Evolutionary conservation across 2,888 invertebrate species (phyloP), one percentile per base, ranked within the genome.

Genomic region (Drosophila testacea): DNA sequence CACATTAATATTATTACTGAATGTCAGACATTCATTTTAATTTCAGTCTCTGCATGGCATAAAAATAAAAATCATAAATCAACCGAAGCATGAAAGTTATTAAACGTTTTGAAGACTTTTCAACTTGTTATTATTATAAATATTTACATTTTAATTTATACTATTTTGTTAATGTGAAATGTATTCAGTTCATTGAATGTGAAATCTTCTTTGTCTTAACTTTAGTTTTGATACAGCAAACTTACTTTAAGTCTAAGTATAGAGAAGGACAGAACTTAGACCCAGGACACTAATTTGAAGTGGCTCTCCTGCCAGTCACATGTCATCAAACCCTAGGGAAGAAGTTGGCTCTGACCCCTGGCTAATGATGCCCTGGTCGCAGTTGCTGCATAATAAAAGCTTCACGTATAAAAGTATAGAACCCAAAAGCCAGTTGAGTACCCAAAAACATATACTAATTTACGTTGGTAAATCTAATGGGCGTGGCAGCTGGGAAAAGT

Each of bases 51-150:
- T 22, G 22, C 22, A 22, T 3, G 22, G 22, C 22, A 22, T 3
- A 22, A 67, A 63, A 68, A 69, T 73, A 50, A 63, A 41, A 55
- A 72, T 46, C 83, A 83, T 79, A 84, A 84, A 82, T 87, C 79
- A 79, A 82, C 84, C 81, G 81, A 69, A 55, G 38, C 63, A 62
- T 38, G 30, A 47, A 59, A 66, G 62, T 65, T 60, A 66, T 56
- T 61, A 71, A 22, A 22, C 22, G 22, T 3, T 22, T 22, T 22
- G 22, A 22, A 22, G 22, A 22, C 22, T 22, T 22, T 22, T 22
- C 22, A 22, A 22, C 22, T 22, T 22, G 22, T 22, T 22, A 22
- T 22, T 22, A 3, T 22, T 3, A 22, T 22, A 2, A 22, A 22
- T 22, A 22, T 22, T 22, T 3, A 22, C 2, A 22, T 22, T 22